Evolutionary conservation across 2,797 vertebrate species (phyloP), one percentile per base, ranked within the genome.

Genomic region (Arrhamphus sclerolepis): DNA sequence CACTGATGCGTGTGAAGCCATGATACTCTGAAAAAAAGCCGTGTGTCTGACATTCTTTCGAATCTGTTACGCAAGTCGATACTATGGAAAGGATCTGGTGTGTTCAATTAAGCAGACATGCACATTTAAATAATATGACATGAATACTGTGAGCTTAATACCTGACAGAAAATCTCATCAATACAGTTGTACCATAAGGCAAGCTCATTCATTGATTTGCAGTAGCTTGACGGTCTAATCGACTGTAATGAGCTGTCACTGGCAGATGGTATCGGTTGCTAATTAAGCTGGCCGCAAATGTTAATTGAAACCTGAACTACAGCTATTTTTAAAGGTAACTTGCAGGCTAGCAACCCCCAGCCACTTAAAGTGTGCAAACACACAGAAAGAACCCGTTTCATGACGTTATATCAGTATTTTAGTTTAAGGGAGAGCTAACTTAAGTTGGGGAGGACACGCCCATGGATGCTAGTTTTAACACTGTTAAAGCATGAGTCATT

Each of bases 1-100:
- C 34, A 20, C 11, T 50, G 28, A 66, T 53, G 61, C 60, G 66
- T 62, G 42, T 48, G 47, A 54, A 59, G 54, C 60, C 42, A 49
- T 55, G 55, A 62, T 31, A 38, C 3, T 39, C 57, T 60, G 62
- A 56, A n/a, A n/a, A n/a, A n/a, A n/a, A 56, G 49, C 46, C 8
- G 24, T 26, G 3, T 26, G 3, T 26, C 24, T 6, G 6, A 26
- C 24, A 6, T 3, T 26, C 24, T 26, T 22, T 48, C 7, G 41
- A 18, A 46, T 57, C 61, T 26, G 61, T 50, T 51, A 17, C 7
- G 24, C 2, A 17, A 28, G 9, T 28, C 17, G 24, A 3, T 56
- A n/a, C 38, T 22, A 20, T 13, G n/a, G 47, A 31, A 38, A 34
- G 2, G 59, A 56, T 39, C 2, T 19, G 18, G 34, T 20, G 11